Base-by-base conservation (phyloP, 2,888 invertebrate genomes). In the Aphodius sticticus region DNA sequence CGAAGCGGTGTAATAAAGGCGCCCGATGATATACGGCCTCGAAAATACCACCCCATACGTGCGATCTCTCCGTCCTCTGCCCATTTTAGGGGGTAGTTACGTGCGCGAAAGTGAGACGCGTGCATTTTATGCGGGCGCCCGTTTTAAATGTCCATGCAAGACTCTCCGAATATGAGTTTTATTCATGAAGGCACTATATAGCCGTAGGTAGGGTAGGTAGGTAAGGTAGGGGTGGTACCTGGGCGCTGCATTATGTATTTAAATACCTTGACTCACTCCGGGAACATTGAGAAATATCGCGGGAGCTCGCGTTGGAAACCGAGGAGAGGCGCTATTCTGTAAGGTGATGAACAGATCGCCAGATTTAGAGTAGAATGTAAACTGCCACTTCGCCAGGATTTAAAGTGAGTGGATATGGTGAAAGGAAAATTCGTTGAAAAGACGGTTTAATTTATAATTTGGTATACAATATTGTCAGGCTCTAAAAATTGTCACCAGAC, bases 111-210 rank as follows among this genome's bases (percentile, higher is more conserved):
- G 53, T 53, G 53, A 53, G 53, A 53, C 12, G 53, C 53, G 53
- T 53, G 53, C 74, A 36, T 37, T 36, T 35, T 74, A 36, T 74
- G 36, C 74, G 74, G 14, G n/a, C 72, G 72, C 74, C 9, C 74
- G 74, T 74, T 74, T 74, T 74, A 74, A 74, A 74, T 74, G 74
- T 74, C 74, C 74, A 74, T 74, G 74, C 74, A 15, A 35, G 74
- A 35, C 36, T 36, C 74, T 35, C 74, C 74, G 83, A 82, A 85
- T 85, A 84, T 84, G 85, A 85, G 85, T 84, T 85, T 85, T 87
- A 86, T 87, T 87, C 86, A 86, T 87, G 87, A 87, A 86, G 84
- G 83, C 82, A 84, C 85, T 86, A 86, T 86, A 86, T 86, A 26
- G 85, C 16, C 69, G 69, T 38, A 38, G 16, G 85, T 83, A 85